Conservation (phyloP, 2,888 invertebrate species). For the Eupithecia subfuscata region DNA sequence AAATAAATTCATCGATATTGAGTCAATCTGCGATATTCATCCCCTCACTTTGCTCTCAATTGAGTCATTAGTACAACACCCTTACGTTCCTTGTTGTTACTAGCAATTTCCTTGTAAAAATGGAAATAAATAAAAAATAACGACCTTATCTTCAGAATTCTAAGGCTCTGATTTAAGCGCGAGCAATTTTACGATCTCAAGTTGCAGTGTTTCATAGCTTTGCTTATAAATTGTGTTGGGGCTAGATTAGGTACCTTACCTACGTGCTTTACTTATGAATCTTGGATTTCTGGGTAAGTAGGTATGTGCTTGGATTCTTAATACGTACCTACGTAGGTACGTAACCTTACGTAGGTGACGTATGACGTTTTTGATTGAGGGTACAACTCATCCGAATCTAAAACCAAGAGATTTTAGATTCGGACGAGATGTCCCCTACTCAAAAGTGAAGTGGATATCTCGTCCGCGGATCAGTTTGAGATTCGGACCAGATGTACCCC, state of each 20-base stretch:
- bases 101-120: constrained; percentile 62
- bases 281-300: not conserved
- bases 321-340: too few species aligned
- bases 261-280: not conserved
- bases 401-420: too few species aligned
- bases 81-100: constrained; percentile 59
- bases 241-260: not conserved
- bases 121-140: constrained; percentile 54
- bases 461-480: too few species aligned
- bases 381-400: too few species aligned
- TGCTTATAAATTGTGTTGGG: not conserved
- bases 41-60: constrained; percentile 56
- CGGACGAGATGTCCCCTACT: too few species aligned
- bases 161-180: constrained; percentile 22
- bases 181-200: constrained; percentile 22
- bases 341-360: too few species aligned
- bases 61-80: constrained; percentile 70
- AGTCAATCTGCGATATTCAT: not conserved
- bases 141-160: constrained; percentile 44
- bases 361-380: too few species aligned
- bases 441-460: too few species aligned
- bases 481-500: too few species aligned
- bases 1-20: constrained; percentile 38
- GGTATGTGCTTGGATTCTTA: not conserved
- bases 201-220: constrained; percentile 23